Evolutionary conservation across 2,888 invertebrate genomes (phyloP), one percentile per base, ranked within the genome.

Genomic region (Pecten maximus): DNA sequence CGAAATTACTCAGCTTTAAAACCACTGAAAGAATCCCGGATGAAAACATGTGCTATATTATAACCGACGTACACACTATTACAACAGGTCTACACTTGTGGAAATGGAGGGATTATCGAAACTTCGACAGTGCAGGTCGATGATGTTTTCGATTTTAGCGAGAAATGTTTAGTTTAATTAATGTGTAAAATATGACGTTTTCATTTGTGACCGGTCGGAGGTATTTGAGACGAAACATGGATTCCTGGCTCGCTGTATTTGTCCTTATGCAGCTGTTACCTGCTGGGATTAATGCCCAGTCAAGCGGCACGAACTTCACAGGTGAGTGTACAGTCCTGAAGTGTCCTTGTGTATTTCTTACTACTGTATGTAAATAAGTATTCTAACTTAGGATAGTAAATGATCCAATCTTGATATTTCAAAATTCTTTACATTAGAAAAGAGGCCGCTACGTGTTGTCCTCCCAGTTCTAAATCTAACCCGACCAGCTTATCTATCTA

Each of bases 51-150:
- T 44, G 44, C 12, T 44, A 35, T 23, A n/a, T 16, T 35, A 28
- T 1, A 35, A 74, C 35, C 74, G 74, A 12, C 28, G 35, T 35
- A 28, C 74, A 74, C 15, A 2, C 35, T 6, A 44, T 12, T 74
- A 35, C 23, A 74, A 74, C 74, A 74, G 74, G 74, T 74, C 74
- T 23, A 74, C 74, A 74, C 74, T 74, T 74, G 74, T 74, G 74
- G 12, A 35, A 35, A 74, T 74, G 74, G 50, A 54, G 19, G 50
- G 74, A 74, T 74, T 74, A 74, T 74, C 35, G 28, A 28, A 28
- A 74, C 74, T 12, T 10, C 44, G 44, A 74, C 35, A 74, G 35
- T 44, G 44, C 44, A 10, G 12, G 6, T 44, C 74, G 54, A 28
- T 74, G 74, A 35, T 19, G 54, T 23, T 10, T 10, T 28, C 35